A percentile compares a stretch with the other conserved stretches of the same genome.
Conservation (phyloP, 2,113 vertebrate species). For the Anthoscopus minutus region DNA sequence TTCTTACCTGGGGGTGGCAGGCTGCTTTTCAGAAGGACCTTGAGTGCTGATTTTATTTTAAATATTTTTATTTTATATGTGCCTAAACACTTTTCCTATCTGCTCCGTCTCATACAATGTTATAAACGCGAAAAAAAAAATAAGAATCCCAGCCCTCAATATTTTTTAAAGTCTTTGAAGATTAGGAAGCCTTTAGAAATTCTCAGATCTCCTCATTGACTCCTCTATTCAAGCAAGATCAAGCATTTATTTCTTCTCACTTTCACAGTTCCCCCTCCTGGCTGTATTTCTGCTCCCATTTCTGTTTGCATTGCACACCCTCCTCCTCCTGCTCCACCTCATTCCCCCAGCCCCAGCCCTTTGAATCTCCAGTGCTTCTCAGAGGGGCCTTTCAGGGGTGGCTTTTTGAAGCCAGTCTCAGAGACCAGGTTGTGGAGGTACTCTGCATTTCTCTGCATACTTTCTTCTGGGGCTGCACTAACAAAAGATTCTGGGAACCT, state of each 20-base stretch:
- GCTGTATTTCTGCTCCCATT: neutral
- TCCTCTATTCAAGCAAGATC: neutral
- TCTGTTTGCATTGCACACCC: neutral
- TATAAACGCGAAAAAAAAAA: neutral
- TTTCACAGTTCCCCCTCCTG: neutral
- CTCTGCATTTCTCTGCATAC: neutral
- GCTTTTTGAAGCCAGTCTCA: neutral
- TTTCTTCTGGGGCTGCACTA: neutral
- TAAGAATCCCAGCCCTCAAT: neutral
- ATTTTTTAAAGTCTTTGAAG: neutral
- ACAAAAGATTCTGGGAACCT: neutral
- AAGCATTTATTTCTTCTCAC: neutral
- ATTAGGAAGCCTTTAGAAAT: neutral
- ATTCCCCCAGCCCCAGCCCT: neutral
- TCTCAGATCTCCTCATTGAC: neutral
- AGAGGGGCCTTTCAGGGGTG: neutral
- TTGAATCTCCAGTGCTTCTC: neutral
- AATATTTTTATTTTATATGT: neutral
- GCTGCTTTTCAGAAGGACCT: neutral
- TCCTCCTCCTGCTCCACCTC: neutral
- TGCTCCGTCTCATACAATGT: neutral
- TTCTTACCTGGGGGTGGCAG: neutral
- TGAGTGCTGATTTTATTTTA: neutral
- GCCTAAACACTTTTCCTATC: neutral
- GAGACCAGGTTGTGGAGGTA: neutral